A percentile compares a stretch with the other conserved stretches of the same genome.
Conservation (phyloP, 1,140 invertebrate species). For the Oryctes rhinoceros region DNA sequence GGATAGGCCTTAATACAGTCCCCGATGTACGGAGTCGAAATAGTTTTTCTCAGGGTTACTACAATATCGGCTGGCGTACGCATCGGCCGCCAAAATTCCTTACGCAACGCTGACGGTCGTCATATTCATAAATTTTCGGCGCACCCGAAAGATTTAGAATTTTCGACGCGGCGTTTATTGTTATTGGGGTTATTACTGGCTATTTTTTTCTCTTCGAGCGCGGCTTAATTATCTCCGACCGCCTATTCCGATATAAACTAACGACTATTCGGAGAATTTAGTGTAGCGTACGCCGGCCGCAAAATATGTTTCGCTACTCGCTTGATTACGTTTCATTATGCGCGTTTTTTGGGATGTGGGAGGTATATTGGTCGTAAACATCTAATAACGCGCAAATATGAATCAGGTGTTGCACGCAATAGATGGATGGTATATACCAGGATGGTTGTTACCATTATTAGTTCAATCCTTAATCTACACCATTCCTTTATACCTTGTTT, state of each 20-base stretch:
- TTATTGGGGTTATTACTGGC: not conserved
- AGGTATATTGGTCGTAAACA: no score
- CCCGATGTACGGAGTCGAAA: not conserved
- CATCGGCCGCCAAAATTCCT: not conserved
- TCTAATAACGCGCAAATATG: no score
- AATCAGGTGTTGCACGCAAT: no score
- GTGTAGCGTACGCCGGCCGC: not conserved
- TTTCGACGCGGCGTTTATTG: not conserved
- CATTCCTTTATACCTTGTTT: no score
- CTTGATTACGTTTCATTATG: no score
- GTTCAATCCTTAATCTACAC: no score
- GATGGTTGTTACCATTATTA: no score
- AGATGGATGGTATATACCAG: no score
- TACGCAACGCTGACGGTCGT: not conserved
- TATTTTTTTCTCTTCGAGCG: conserved; percentile 13
- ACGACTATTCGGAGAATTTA: not conserved
- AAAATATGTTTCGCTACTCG: no score
- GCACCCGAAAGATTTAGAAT: conserved; percentile 4
- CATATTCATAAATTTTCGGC: not conserved
- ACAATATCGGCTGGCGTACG: not conserved
- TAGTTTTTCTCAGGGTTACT: conserved; percentile 12
- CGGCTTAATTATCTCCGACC: not conserved
- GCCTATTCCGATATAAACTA: conserved; percentile 7
- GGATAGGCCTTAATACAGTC: no score
- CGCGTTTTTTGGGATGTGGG: no score